Percentiles rank a stretch among this genome's conserved stretches.
phyloP scores from a whole-genome alignment of 2,113 vertebrate genomes.

The Oreochromis spilurus region DNA sequence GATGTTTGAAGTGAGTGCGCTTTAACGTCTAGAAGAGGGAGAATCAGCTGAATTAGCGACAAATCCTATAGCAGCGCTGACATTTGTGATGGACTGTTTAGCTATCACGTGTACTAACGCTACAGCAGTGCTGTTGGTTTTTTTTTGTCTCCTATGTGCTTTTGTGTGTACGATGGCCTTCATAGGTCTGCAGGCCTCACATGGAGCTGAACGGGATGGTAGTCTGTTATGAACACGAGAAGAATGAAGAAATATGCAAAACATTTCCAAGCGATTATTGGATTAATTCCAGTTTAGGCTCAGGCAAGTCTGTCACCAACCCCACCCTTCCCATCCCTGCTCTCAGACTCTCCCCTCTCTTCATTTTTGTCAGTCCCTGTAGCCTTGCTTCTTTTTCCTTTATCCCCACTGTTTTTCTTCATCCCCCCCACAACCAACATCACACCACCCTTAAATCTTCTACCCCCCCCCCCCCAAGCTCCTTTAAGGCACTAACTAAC shows the following conservation, averaged over 20 bases:
- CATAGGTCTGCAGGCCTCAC: constrained; percentile 15
- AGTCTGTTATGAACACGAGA: neutral
- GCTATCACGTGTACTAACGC: neutral
- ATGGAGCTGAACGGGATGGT: neutral
- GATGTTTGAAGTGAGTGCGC: constrained; percentile 13
- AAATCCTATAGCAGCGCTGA: constrained; percentile 7
- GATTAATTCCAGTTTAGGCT: constrained; percentile 62
- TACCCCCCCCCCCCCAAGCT: constrained; percentile 14
- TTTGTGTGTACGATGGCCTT: neutral
- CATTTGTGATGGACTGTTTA: neutral
- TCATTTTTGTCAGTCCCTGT: neutral
- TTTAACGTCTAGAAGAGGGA: neutral
- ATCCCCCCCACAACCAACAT: neutral
- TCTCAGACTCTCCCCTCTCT: neutral
- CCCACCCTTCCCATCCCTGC: neutral
- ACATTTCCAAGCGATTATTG: constrained; percentile 44
- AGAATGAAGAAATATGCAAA: constrained; percentile 43
- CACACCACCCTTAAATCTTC: neutral
- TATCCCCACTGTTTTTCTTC: neutral
- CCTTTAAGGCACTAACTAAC: constrained; percentile 27
- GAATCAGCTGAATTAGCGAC: constrained; percentile 42
- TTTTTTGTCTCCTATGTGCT: neutral
- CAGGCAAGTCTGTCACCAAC: constrained; percentile 17
- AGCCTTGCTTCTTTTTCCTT: constrained; percentile 6
- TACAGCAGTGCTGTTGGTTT: neutral